Evolutionary conservation across 2,113 vertebrate genomes (phyloP).

Genomic region (Clarias gariepinus): DNA sequence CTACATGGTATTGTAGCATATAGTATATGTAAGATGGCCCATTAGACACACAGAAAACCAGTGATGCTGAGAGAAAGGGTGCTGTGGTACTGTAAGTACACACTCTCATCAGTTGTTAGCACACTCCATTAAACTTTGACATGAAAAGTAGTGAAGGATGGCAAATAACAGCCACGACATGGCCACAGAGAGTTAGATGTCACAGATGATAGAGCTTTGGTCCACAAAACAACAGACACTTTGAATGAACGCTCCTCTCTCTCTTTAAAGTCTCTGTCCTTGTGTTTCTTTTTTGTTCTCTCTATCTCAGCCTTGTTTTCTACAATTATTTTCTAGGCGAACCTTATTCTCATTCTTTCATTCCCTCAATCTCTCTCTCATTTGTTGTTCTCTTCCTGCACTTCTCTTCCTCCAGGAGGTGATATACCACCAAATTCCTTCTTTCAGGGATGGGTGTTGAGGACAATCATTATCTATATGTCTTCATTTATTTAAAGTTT

Average conservation of each 20-base stretch:
- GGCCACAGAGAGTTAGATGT: not conserved
- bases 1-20: not conserved
- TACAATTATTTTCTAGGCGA: not conserved
- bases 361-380: not conserved
- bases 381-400: not conserved
- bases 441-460: slow-evolving; percentile 53
- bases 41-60: not conserved
- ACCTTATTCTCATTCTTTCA: not conserved
- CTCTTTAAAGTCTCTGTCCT: not conserved
- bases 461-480: slow-evolving; percentile 59
- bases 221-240: slow-evolving; percentile 1
- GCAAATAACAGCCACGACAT: slow-evolving; percentile 10
- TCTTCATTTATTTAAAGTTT: slow-evolving; percentile 55
- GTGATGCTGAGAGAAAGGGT: not conserved
- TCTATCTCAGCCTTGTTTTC: not conserved
- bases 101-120: slow-evolving; percentile 3
- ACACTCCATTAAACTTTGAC: slow-evolving; percentile 12
- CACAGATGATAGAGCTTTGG: slow-evolving; percentile 27
- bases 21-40: not conserved
- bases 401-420: slow-evolving; percentile 22
- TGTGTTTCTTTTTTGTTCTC: not conserved
- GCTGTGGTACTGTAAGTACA: not conserved
- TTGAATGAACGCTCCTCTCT: not conserved
- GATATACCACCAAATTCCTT: slow-evolving; percentile 37
- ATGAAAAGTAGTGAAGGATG: not conserved